phyloP scores from a whole-genome alignment of 2,113 vertebrate species.

The Oxyura jamaicensis region DNA sequence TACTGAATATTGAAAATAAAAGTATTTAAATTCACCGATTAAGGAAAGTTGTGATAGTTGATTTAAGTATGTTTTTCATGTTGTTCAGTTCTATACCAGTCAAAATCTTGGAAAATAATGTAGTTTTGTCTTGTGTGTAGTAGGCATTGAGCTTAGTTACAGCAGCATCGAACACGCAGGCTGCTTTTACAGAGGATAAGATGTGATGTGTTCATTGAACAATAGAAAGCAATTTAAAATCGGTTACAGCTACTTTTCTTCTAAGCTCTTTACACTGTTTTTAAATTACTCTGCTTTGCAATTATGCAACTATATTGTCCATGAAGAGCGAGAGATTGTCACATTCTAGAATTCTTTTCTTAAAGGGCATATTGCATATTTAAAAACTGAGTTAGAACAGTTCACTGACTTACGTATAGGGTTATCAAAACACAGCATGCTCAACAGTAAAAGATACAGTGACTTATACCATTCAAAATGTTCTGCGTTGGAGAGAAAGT shows the following conservation, averaged over 20 bases:
- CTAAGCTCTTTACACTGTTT: not conserved
- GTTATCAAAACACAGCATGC: not conserved
- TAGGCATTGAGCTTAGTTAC: not conserved
- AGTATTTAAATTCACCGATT: not conserved
- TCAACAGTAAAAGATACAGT: not conserved
- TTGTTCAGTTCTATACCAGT: not conserved
- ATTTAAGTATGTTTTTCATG: not conserved
- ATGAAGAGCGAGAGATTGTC: not conserved
- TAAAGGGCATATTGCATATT: not conserved
- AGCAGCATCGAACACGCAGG: not conserved
- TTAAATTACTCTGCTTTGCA: not conserved
- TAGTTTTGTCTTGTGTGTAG: not conserved
- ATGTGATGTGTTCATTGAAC: not conserved
- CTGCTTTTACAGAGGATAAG: not conserved
- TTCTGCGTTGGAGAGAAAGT: not conserved
- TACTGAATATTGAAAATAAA: not conserved
- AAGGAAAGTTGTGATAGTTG: not conserved
- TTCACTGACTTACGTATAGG: not conserved
- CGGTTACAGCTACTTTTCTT: not conserved
- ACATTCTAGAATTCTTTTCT: not conserved
- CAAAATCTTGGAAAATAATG: not conserved
- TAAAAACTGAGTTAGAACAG: not conserved
- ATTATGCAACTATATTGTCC: not conserved
- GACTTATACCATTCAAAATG: not conserved
- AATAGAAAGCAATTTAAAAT: not conserved